Evolutionary conservation across 53 echinoderm and acorn worm species (phyloP), one percentile per base, ranked within the genome.

Genomic region (Crossaster papposus): DNA sequence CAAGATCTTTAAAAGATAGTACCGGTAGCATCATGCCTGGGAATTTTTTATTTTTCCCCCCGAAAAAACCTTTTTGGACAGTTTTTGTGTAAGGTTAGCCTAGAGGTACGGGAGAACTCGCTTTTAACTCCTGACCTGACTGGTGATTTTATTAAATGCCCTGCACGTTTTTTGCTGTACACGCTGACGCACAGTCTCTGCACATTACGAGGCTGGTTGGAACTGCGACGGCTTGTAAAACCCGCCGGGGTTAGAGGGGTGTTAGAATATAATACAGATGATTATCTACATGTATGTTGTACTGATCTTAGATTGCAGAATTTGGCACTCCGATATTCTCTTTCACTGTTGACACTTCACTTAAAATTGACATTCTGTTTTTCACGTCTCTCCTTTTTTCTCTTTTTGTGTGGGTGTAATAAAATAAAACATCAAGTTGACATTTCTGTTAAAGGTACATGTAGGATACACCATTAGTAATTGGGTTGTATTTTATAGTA

Each of bases 81-180:
- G 74, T 73, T 73, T 33, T 36, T 34, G 34, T 81, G 81, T n/a
- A 64, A 81, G 64, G 28, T 14, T 62, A 36, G 36, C 85, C 31
- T 9, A 53, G 23, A 78, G 78, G 36, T 44, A 44, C 44, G 9
- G 73, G 30, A 68, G 26, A 7, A 29, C 30, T 31, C 32, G 73
- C 73, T 85, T 85, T 73, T 83, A 83, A 83, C 83, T 83, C 65
- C 38, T 83, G 83, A 83, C 83, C 54, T 64, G 13, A 11, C 62
- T 20, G 17, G n/a, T 83, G 68, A 50, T 83, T 44, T 50, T 36
- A 83, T 83, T 78, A 35, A 68, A 85, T 85, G 85, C 72, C 29
- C 58, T 17, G 54, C 85, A 85, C 85, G 85, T 72, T 30, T 73
- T 33, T 34, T 23, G 32, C 51, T 9, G 13, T 44, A 26, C 78